Evolutionary conservation across 2,888 invertebrate species (phyloP), one percentile per base, ranked within the genome.

Genomic region (Chouioia cunea): DNA sequence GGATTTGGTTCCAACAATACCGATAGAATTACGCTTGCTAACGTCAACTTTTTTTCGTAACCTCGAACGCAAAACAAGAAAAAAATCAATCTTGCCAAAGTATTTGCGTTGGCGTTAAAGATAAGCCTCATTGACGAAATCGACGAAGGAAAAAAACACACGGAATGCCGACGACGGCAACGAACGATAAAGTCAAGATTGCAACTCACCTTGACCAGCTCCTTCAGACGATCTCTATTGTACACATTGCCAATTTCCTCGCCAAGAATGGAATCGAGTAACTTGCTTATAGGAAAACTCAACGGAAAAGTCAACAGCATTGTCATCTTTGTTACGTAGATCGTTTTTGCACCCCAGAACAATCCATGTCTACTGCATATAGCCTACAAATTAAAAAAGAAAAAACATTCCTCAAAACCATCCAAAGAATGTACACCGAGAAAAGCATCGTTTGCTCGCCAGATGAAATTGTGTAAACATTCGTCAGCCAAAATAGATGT

Each of bases 191-290:
- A 16, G 15, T n/a, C n/a, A 23, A 23, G 53, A 53, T 53, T 36
- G 20, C 23, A n/a, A 81, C 89, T 88, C 86, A 96, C 96, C 90
- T 92, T 93, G 60, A 99, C 95, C 50, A 99, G 90, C 82, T 99
- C 99, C 87, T 97, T 97, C 22, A 99, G 89, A 57, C 98, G 90
- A 83, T 99, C 98, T 67, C 99, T 89, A 84, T 97, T 98, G 87
- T 99, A 99, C 0, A 97, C 96, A 83, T 93, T 95, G 65, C 98
- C 98, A 74, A 99, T 97, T 88, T 99, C 99, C 85, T 99, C 98
- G 3, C 99, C 99, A n/a, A 99, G 89, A 76, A 96, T 87, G 77
- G 90, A 90, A 86, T 99, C 97, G 80, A 99, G 87, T 43, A 97
- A 84, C 79, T 92, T 93, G 80, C 97, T 96, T 74, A 97, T 93